Evolutionary conservation across 2,888 invertebrate genomes (phyloP).

Genomic region (Hypselothyrea guttata): DNA sequence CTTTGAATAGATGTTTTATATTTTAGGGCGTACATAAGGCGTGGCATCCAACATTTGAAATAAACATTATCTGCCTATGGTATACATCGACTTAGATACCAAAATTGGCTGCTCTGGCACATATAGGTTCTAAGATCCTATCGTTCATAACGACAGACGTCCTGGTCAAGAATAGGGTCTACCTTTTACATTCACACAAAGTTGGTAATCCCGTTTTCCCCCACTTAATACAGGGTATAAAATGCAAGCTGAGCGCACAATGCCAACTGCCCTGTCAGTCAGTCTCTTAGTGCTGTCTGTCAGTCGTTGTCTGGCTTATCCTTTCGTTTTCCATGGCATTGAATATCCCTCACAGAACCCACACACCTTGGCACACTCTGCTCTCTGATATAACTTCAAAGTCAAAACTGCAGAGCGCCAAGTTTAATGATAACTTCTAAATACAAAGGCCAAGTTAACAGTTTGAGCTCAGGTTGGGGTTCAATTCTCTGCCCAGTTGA

Average conservation of each 20-base stretch:
- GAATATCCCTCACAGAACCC: constrained; percentile 17
- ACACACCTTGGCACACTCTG: not conserved
- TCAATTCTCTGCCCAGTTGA: constrained; percentile 17
- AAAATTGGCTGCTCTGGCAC: too few species aligned
- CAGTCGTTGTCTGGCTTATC: constrained; percentile 37
- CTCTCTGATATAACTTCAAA: constrained; percentile 49
- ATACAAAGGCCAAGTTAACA: constrained; percentile 49
- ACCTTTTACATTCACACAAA: too few species aligned
- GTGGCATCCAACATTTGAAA: too few species aligned
- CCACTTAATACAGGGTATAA: too few species aligned
- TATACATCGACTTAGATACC: too few species aligned
- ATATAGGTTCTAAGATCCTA: too few species aligned
- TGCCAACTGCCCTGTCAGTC: constrained; percentile 12
- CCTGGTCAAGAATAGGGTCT: too few species aligned
- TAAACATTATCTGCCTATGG: too few species aligned
- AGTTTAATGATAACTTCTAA: constrained; percentile 65
- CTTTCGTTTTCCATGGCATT: constrained; percentile 66
- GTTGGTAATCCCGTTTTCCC: too few species aligned
- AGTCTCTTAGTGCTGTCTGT: constrained; percentile 17
- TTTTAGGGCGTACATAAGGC: too few species aligned
- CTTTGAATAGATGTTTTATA: too few species aligned
- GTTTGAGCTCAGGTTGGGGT: constrained; percentile 36
- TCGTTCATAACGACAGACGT: too few species aligned
- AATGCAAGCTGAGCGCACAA: constrained; percentile 25
- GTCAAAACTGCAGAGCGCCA: constrained; percentile 53